phyloP scores from a whole-genome alignment of 2,888 invertebrate species.

The Agriopis aurantiaria region DNA sequence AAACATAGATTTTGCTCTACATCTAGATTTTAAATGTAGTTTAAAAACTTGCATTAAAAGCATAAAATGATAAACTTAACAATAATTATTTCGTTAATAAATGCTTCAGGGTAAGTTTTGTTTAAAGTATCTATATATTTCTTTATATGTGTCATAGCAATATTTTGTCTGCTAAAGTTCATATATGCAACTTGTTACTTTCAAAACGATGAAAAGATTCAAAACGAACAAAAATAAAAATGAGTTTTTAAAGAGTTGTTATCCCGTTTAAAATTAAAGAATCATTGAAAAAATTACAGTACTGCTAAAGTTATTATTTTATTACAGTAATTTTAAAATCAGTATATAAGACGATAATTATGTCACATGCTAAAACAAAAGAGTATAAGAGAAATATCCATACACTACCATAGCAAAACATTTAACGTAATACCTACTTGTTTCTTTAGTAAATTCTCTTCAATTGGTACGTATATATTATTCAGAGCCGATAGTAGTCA shows the following conservation, averaged over 20 bases:
- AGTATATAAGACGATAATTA: neutral
- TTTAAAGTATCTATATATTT: conserved; percentile 20
- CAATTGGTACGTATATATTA: neutral
- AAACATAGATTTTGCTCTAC: conserved; percentile 35
- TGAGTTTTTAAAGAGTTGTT: neutral
- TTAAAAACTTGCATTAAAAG: conserved; percentile 29
- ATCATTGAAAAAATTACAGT: neutral
- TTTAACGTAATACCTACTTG: neutral
- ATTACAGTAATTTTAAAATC: neutral
- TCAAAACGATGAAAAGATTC: neutral
- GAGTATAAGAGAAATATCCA: neutral
- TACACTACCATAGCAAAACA: neutral
- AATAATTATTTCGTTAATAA: conserved; percentile 33
- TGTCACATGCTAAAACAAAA: conserved; percentile 9
- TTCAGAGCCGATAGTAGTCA: neutral
- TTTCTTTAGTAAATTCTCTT: conserved; percentile 2
- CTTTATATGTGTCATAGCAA: conserved; percentile 29
- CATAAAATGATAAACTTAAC: conserved; percentile 20
- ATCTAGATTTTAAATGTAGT: conserved; percentile 25
- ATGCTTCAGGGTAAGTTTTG: conserved; percentile 41
- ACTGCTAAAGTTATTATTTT: neutral
- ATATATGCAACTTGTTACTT: conserved; percentile 4
- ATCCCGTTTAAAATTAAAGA: neutral
- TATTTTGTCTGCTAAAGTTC: conserved; percentile 25
- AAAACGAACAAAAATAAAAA: too few relatives aligned